A percentile compares a stretch with the other conserved stretches of the same genome.
Evolutionary conservation across 1,140 invertebrate species (phyloP).

Genomic region (Xylocopa sonorina): DNA sequence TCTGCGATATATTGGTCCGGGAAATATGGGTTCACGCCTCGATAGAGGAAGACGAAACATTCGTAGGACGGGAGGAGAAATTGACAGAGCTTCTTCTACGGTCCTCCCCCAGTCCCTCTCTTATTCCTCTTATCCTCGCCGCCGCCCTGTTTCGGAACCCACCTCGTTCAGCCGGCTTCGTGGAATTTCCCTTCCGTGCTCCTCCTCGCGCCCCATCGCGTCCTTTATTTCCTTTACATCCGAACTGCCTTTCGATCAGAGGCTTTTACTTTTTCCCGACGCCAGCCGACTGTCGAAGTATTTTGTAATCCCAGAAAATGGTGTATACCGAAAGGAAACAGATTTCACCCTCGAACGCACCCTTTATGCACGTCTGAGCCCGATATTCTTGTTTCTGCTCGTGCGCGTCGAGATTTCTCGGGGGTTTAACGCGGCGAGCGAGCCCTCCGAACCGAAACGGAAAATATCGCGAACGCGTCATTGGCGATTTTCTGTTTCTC

Average conservation of each 20-base stretch:
- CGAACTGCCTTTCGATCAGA: slow-evolving; percentile 55
- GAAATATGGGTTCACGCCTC: slow-evolving; percentile 43
- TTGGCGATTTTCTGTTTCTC: background rate
- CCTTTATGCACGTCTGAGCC: slow-evolving; percentile 49
- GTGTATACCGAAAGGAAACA: slow-evolving; percentile 62
- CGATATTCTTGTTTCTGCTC: slow-evolving; percentile 48
- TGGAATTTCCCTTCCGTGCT: slow-evolving; percentile 48
- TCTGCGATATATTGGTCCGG: slow-evolving; percentile 14
- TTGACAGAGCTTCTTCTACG: slow-evolving; percentile 47
- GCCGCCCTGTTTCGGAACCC: background rate
- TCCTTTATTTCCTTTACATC: slow-evolving; percentile 64
- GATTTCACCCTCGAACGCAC: slow-evolving; percentile 56
- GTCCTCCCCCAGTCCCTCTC: background rate
- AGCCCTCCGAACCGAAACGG: too few relatives aligned
- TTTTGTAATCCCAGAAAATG: slow-evolving; percentile 66
- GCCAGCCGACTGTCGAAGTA: slow-evolving; percentile 61
- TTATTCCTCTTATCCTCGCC: background rate
- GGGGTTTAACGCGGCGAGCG: slow-evolving; percentile 3
- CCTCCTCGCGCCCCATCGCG: slow-evolving; percentile 49
- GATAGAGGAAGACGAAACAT: slow-evolving; percentile 26
- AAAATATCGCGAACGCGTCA: background rate
- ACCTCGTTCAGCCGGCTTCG: background rate
- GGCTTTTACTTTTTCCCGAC: slow-evolving; percentile 54
- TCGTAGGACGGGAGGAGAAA: slow-evolving; percentile 36
- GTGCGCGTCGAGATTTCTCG: slow-evolving; percentile 11